These are phyloP conservation scores for Tiaroga cobitis DNA, from an alignment of 2,797 vertebrate genomes.

Conservation along the genomic window DNA sequence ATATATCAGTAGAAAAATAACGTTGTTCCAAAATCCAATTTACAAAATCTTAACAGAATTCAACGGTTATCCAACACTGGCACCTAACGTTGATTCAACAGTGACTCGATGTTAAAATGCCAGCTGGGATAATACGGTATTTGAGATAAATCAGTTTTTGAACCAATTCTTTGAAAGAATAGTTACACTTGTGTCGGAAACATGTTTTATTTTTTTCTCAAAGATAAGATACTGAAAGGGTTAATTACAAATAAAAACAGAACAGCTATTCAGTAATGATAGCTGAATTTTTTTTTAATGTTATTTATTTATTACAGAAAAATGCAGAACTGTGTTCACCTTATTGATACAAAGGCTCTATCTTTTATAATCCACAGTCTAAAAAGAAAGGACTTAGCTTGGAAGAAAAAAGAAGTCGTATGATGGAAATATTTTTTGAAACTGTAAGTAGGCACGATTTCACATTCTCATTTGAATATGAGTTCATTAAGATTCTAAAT, in stretches of 20 bases:
- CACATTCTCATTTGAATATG: slow-evolving; percentile 15
- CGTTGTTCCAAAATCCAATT: no score
- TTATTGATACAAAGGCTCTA: neutral
- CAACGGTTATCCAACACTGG: no score
- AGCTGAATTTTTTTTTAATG: neutral
- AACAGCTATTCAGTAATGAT: neutral
- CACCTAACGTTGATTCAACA: no score
- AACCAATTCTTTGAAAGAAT: neutral
- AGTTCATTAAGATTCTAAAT: neutral
- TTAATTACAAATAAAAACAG: neutral
- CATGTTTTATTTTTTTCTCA: no score
- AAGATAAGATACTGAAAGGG: neutral
- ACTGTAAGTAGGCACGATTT: slow-evolving; percentile 78
- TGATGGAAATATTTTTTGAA: slow-evolving; percentile 99
- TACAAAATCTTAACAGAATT: no score
- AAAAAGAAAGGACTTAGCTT: slow-evolving; percentile 95
- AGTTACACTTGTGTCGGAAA: neutral
- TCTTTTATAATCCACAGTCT: slow-evolving; percentile 76
- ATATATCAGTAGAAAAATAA: no score
- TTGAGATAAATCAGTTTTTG: neutral
- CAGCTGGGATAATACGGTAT: neutral
- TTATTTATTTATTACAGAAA: neutral
- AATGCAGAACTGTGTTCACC: neutral
- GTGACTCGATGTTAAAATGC: no score
- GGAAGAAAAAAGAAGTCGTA: slow-evolving; percentile 94